phyloP scores from a whole-genome alignment of 2,888 invertebrate genomes.

The Atethmia centrago region DNA sequence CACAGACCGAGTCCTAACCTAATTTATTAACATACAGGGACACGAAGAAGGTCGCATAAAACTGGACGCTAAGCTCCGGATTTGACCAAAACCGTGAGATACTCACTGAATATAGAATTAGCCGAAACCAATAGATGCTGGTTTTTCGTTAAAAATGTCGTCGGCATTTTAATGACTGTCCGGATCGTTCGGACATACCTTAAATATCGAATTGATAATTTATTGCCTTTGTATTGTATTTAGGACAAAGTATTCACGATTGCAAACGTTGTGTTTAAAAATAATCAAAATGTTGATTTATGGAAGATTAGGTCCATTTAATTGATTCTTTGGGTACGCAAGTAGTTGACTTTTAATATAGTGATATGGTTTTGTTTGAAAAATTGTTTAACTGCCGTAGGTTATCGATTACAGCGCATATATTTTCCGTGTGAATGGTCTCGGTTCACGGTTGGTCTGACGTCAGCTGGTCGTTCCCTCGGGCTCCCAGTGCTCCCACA shows the following conservation, averaged over 20 bases:
- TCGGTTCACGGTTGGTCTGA: slow-evolving; percentile 72
- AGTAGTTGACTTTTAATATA: slow-evolving; percentile 57
- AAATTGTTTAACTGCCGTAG: slow-evolving; percentile 48
- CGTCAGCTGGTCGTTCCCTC: slow-evolving; percentile 81
- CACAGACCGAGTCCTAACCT: slow-evolving; percentile 46
- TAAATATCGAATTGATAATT: slow-evolving; percentile 84
- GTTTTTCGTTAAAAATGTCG: slow-evolving; percentile 81
- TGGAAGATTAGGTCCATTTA: slow-evolving; percentile 64
- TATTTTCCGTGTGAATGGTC: slow-evolving; percentile 77
- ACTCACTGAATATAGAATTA: slow-evolving; percentile 80
- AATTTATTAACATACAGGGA: slow-evolving; percentile 65
- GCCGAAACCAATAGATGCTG: slow-evolving; percentile 75
- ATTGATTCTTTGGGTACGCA: slow-evolving; percentile 63
- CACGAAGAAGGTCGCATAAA: slow-evolving; percentile 69
- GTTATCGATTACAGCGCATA: slow-evolving; percentile 69
- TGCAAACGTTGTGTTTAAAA: slow-evolving; percentile 72
- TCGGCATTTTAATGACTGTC: slow-evolving; percentile 83
- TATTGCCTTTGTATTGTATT: slow-evolving; percentile 85
- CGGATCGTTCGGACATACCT: slow-evolving; percentile 80
- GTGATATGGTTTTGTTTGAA: slow-evolving; percentile 44
- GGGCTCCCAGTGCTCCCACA: slow-evolving; percentile 72
- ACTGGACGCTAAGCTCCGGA: slow-evolving; percentile 69
- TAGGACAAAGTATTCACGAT: slow-evolving; percentile 73
- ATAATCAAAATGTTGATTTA: slow-evolving; percentile 80
- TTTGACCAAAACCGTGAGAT: slow-evolving; percentile 78